Evolutionary conservation across 2,113 vertebrate species (phyloP).

Genomic region (Catagonus wagneri): DNA sequence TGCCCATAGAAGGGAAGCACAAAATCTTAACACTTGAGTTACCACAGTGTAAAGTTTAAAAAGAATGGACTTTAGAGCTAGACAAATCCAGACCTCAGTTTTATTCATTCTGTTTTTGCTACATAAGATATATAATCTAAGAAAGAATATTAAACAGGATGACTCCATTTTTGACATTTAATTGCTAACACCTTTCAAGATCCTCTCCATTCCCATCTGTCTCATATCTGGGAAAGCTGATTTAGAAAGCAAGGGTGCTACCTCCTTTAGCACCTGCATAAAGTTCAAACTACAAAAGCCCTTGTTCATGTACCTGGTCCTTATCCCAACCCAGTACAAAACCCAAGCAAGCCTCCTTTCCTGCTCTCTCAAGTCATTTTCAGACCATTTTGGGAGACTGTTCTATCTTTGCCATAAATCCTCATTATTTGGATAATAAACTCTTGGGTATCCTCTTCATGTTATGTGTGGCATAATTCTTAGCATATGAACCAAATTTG

Average conservation of each 20-base stretch:
- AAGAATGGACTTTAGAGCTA: background rate
- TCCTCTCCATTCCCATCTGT: background rate
- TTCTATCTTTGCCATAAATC: background rate
- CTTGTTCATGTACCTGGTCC: background rate
- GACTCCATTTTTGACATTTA: slow-evolving; percentile 1
- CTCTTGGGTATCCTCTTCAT: background rate
- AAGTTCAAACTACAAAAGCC: background rate
- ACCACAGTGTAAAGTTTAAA: background rate
- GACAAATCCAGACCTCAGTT: background rate
- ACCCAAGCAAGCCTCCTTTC: background rate
- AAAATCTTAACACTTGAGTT: background rate
- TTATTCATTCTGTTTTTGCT: background rate
- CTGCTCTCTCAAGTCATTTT: slow-evolving; percentile 12
- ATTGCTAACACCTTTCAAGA: background rate
- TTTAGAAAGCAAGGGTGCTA: background rate
- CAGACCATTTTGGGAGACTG: background rate
- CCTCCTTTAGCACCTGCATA: background rate
- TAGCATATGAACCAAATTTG: background rate
- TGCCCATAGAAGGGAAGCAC: background rate
- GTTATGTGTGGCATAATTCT: background rate
- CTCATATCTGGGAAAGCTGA: background rate
- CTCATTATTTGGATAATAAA: slow-evolving; percentile 5
- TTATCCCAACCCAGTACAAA: background rate
- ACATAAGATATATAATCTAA: background rate
- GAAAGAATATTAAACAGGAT: background rate